Base-by-base conservation (phyloP, 2,113 vertebrate species). In the Eulemur macaco region DNA sequence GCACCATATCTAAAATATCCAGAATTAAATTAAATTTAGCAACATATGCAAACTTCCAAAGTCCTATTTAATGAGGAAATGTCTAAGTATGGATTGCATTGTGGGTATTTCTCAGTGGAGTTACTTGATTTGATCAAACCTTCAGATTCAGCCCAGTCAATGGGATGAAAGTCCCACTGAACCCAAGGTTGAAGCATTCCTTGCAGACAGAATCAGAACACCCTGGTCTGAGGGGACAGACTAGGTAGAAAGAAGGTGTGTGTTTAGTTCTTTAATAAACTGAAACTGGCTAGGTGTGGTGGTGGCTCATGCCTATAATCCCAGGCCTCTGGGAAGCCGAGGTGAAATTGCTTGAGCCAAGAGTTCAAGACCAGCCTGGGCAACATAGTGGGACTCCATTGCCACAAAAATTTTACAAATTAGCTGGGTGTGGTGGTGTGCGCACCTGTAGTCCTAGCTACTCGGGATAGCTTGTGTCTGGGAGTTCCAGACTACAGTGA, bases 1-100 rank as follows among this genome's bases (percentile, higher is more conserved):
- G 39, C 86, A 87, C 86, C 21, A 21, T 82, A 76, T 13, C 42
- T 80, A 88, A 94, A 93, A 76, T 69, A 86, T 42, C 91, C 50
- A 83, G 37, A 68, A 89, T 84, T 95, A 86, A 63, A 89, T 86
- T 93, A 82, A 77, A 88, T 93, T 78, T 86, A 84, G 78, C 69
- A 86, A 86, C 9, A 50, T 84, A 93, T 93, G 17, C 63, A 71
- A 93, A 58, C 15, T 68, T 83, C 73, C 25, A 64, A 78, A 85
- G 82, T 83, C 63, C 31, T 69, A 0, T 54, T 91, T 78, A 91
- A 76, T 86, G n/a, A 91, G 52, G 58, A 77, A 45, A 54, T 80
- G 69, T 95, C 52, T 84, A 69, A 96, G 50, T 78, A 83, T 81
- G 31, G 6, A 86, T 92, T 93, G 58, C 54, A 80, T 63, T 83